phyloP scores from a whole-genome alignment of 2,113 vertebrate genomes.

The Oreotrochilus melanogaster region DNA sequence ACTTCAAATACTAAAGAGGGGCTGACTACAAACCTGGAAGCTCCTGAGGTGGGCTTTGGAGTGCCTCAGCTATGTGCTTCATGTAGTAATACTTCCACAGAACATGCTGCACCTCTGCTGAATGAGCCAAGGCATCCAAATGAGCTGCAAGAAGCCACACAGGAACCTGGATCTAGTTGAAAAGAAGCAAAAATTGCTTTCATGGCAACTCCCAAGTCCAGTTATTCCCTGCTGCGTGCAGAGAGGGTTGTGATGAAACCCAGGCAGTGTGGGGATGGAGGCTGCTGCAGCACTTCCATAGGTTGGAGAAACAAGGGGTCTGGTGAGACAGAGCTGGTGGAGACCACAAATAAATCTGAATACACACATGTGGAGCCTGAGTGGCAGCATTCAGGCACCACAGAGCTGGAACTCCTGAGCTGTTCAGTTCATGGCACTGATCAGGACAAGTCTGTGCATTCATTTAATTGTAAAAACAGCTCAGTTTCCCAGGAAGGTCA shows the following conservation, averaged over 20 bases:
- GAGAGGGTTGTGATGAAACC: background rate
- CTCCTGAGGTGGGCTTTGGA: background rate
- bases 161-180: background rate
- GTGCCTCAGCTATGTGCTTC: background rate
- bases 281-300: background rate
- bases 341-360: rapidly evolving
- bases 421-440: background rate
- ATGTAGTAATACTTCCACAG: background rate
- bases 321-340: background rate
- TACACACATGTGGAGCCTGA: rapidly evolving
- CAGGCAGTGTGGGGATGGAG: background rate
- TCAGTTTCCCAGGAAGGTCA: background rate
- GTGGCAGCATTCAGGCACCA: background rate
- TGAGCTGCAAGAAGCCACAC: background rate
- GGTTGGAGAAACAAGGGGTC: background rate
- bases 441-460: background rate
- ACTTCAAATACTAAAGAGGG: background rate
- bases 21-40: background rate
- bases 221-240: background rate
- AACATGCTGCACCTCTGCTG: background rate
- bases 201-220: background rate
- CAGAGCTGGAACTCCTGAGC: background rate
- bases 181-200: background rate
- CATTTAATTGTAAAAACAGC: background rate
- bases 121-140: background rate